Base-by-base conservation (phyloP, 30 jellyfish, hydroid and myxozoan species). In the Aurelia coerulea region DNA sequence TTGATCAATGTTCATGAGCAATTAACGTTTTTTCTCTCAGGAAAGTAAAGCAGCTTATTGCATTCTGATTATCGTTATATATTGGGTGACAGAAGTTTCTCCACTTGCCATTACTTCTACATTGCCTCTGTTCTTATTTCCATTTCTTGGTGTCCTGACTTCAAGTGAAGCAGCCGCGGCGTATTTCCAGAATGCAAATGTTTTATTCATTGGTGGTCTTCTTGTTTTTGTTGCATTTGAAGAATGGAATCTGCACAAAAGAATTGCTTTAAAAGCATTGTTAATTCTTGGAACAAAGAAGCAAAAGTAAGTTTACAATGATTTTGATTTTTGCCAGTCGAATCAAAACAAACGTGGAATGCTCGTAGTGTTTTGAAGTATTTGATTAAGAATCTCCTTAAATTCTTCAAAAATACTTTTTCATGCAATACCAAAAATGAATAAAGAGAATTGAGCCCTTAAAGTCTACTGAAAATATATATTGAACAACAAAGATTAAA, bases 11-110 rank as follows among this genome's bases (percentile, higher is more conserved):
- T 39, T 39, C 9, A 1, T 39, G 6, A 39, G 8, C 10, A 6
- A 46, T 72, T 19, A 35, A 39, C 6, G 23, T 14, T 60, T 17
- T 62, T 64, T 56, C 19, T 75, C 70, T 2, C 84, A 91, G 97
- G 96, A 88, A 63, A 84, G 91, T 83, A 84, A 77, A 65, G 91
- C 96, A 33, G 96, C 90, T 2, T 91, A 84, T 76, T 90, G 89
- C 12, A 91, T 91, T 51, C 81, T 91, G 66, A 81, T 91, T 5
- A 79, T 91, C 46, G 85, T 93, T 17, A 87, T 91, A 14, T 91
- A 73, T 84, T 91, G 97, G 97, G 86, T 91, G 39, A 74, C 88
- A 8, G 96, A 91, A 53, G 96, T 86, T 39, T 60, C 88, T 46
- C 94, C 95, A 8, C 80, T 91, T 64, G 95, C 97, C 16, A 87